These are phyloP conservation scores for Tinea pellionella DNA, from an alignment of 2,888 invertebrate species.

Conservation along the genomic window DNA sequence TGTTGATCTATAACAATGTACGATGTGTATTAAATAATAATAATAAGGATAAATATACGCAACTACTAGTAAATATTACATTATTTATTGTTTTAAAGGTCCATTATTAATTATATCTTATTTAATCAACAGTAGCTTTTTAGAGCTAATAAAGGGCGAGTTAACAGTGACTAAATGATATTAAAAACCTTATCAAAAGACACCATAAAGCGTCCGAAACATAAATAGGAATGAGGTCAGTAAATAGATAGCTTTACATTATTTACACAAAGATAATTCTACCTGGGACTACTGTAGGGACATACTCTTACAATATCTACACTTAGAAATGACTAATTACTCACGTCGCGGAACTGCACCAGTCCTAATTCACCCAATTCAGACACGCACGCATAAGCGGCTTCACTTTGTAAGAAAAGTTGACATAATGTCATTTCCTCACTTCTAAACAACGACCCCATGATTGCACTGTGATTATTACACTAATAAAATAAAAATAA, in stretches of 20 bases:
- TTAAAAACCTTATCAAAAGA: background rate
- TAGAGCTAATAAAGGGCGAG: background rate
- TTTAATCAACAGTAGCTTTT: slow-evolving; percentile 14
- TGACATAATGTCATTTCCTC: slow-evolving; percentile 99
- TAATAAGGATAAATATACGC: background rate
- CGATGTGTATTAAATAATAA: too few relatives aligned
- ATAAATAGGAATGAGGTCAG: slow-evolving; percentile 2
- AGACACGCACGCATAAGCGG: slow-evolving; percentile 97
- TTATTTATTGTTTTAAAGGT: background rate
- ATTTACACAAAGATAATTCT: background rate
- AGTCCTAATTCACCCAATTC: slow-evolving; percentile 97
- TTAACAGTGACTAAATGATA: background rate
- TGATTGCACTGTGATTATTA: slow-evolving; percentile 48
- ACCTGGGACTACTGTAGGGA: background rate
- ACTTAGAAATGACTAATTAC: slow-evolving; percentile 33
- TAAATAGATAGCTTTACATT: background rate
- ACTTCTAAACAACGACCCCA: slow-evolving; percentile 95
- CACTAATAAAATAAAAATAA: slow-evolving; percentile 31
- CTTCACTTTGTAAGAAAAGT: slow-evolving; percentile 97
- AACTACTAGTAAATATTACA: slow-evolving; percentile 6
- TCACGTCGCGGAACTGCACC: slow-evolving; percentile 96
- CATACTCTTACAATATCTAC: background rate
- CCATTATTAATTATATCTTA: slow-evolving; percentile 13
- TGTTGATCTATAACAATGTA: too few relatives aligned
- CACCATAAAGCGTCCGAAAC: background rate